Evolutionary conservation across 1,140 invertebrate species (phyloP), one percentile per base, ranked within the genome.

Genomic region (Hyposmocoma kahamanoa): DNA sequence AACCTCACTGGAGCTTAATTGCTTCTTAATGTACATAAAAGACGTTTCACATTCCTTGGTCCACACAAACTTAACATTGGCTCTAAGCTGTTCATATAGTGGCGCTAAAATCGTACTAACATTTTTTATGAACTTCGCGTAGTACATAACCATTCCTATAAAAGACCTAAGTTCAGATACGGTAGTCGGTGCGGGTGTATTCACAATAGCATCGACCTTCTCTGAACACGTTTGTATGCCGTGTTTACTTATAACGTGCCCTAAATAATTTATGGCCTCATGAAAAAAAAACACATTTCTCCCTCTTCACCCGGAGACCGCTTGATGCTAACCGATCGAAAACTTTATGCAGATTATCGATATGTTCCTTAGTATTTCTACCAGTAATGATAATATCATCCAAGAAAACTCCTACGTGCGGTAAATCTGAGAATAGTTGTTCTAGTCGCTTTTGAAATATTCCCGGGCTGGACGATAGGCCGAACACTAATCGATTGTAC

Each of bases 381-480:
- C 17, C 9, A 34, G 10, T 20, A n/a, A 50, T 36, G 6, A 50
- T 50, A 11, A 50, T 20, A 20, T 43, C 48, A 36, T 50, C 48
- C 10, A 42, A 22, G 18, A 50, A 50, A 13, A 42, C n/a, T 15
- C 36, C 28, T 26, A 55, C 46, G 6, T 53, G 47, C 1, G 53
- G 36, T 9, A 70, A 50, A 1, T 53, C 67, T 22, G 17, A 5
- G 13, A 82, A 44, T 2, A 72, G 48, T 28, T 62, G 36, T 18
- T 80, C 66, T 45, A 84, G 74, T 22, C 69, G 59, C 0, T 64
- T 36, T 48, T 86, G 82, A 45, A 76, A 82, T 30, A 72, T 64
- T 1, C 58, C 52, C 0, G 67, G 61, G 6, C 65, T 67, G 8
- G 67, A 56, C 1, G 63, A 53, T 1, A 86, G 45, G 0, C 83